phyloP scores from a whole-genome alignment of 2,797 vertebrate species.

The Cottoperca gobio region DNA sequence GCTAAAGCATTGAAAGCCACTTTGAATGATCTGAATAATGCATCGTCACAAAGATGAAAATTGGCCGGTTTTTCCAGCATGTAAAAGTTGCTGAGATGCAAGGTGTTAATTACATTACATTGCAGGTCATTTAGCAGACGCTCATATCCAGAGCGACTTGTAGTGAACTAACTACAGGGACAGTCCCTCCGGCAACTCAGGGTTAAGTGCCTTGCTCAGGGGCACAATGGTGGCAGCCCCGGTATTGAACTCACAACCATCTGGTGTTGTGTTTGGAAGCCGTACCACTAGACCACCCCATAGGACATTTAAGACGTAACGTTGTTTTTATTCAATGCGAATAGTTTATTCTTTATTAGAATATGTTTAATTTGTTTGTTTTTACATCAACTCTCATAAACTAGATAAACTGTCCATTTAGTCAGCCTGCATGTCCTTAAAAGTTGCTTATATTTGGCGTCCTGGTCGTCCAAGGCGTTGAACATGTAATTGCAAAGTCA shows the following conservation, averaged over 20 bases:
- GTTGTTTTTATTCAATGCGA: neutral
- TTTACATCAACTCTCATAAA: neutral
- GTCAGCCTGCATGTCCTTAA: neutral
- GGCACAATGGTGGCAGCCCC: no score
- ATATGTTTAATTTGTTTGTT: neutral
- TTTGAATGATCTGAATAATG: neutral
- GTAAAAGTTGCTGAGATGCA: slow-evolving; percentile 4
- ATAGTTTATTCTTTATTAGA: neutral
- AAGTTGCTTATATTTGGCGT: neutral
- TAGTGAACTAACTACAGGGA: no score
- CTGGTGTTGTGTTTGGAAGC: no score
- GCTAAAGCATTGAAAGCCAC: neutral
- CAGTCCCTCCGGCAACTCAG: no score
- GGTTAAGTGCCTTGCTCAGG: no score
- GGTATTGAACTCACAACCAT: no score
- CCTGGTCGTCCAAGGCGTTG: neutral
- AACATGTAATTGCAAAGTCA: neutral
- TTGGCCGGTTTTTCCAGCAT: neutral
- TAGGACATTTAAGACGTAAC: neutral
- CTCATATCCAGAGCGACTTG: no score
- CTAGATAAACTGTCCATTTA: neutral
- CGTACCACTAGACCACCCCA: no score
- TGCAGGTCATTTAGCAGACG: no score
- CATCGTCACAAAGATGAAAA: neutral
- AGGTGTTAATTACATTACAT: no score